Conservation (phyloP, 2,888 invertebrate species). For the Schizaphis graminum region DNA sequence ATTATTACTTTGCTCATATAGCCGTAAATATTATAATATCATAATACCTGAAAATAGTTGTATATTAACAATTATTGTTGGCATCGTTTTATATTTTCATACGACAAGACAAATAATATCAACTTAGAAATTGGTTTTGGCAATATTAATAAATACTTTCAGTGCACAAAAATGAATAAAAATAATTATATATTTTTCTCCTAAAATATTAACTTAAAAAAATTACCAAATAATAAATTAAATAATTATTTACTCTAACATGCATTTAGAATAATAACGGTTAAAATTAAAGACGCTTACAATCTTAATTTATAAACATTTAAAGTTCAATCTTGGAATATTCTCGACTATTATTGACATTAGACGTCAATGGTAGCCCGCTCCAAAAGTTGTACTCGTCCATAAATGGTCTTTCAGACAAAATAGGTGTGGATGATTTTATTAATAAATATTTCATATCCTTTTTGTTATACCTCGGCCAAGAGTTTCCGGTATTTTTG, state of each 20-base stretch:
- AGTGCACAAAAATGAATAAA: neutral
- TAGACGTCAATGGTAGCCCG: neutral
- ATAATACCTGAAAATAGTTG: neutral
- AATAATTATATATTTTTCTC: neutral
- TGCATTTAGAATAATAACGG: neutral
- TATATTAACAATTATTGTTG: constrained; percentile 40
- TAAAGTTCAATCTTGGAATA: constrained; percentile 32
- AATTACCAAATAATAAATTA: neutral
- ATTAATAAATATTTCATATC: constrained; percentile 46
- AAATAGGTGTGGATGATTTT: constrained; percentile 8
- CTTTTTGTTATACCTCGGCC: constrained; percentile 29
- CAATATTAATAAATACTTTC: neutral
- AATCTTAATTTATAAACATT: neutral
- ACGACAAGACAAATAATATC: neutral
- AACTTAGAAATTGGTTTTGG: constrained; percentile 23
- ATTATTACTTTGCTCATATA: neutral
- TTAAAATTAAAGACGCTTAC: neutral
- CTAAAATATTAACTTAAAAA: neutral
- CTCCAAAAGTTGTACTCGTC: constrained; percentile 53
- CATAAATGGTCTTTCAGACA: constrained; percentile 13
- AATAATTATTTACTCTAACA: neutral
- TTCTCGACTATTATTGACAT: neutral
- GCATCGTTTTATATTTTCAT: constrained; percentile 31
- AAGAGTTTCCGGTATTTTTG: neutral
- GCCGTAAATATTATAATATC: neutral